Percentiles rank a stretch among this genome's conserved stretches.
Conservation (phyloP, 1,140 invertebrate genomes). For the Drosophila busckii region DNA sequence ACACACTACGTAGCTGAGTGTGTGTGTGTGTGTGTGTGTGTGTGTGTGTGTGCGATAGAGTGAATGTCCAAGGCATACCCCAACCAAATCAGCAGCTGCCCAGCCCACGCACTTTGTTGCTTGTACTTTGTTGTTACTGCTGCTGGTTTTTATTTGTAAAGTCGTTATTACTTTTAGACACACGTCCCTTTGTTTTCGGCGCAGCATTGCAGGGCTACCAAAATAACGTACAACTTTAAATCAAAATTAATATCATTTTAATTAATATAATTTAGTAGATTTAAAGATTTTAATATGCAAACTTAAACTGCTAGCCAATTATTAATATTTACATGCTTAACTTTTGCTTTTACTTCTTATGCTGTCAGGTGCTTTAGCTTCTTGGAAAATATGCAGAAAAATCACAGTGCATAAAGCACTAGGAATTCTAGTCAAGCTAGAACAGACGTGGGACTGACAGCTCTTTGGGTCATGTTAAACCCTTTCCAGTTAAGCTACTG, state of each 20-base stretch:
- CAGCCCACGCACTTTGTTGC: constrained; percentile 53
- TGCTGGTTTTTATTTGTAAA: constrained; percentile 59
- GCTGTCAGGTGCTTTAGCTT: too few species aligned
- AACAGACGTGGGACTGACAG: constrained; percentile 50
- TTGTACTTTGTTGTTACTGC: constrained; percentile 16
- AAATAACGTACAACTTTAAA: too few species aligned
- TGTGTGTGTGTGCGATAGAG: constrained; percentile 3
- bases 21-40: constrained; percentile 9
- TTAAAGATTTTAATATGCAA: too few species aligned
- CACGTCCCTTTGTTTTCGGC: constrained; percentile 42
- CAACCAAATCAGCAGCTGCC: constrained; percentile 9
- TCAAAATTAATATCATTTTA: too few species aligned
- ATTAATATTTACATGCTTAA: too few species aligned
- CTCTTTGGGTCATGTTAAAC: constrained; percentile 25
- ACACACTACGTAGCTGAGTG: constrained; percentile 28
- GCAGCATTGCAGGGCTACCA: background rate
- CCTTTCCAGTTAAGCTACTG: constrained; percentile 40
- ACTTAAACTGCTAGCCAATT: too few species aligned
- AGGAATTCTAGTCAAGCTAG: constrained; percentile 6
- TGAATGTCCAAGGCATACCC: constrained; percentile 42
- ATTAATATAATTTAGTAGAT: too few species aligned
- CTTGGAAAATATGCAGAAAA: too few species aligned
- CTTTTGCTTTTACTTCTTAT: too few species aligned
- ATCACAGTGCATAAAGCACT: constrained; percentile 11
- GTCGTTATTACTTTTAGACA: constrained; percentile 72